phyloP scores from a whole-genome alignment of 2,888 invertebrate genomes.

The Heliconius aoede region DNA sequence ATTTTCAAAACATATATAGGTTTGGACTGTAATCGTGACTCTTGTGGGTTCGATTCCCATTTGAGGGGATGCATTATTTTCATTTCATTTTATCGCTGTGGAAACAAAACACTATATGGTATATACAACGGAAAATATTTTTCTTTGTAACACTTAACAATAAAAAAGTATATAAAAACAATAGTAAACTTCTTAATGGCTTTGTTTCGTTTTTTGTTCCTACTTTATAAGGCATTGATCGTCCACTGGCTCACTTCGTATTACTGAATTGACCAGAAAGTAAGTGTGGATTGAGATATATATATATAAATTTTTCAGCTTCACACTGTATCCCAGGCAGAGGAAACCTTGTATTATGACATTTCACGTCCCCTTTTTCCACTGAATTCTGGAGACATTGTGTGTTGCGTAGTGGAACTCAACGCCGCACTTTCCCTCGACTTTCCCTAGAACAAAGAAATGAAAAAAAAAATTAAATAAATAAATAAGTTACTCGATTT shows the following conservation, averaged over 20 bases:
- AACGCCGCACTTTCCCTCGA: too few species aligned
- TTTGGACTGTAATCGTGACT: neutral
- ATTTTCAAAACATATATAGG: neutral
- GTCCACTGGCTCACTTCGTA: conserved; percentile 37
- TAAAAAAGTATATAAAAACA: neutral
- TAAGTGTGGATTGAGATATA: neutral
- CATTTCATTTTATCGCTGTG: neutral
- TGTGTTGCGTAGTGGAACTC: too few species aligned
- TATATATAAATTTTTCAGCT: too few species aligned
- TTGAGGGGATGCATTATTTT: neutral
- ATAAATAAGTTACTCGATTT: too few species aligned
- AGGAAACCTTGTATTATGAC: too few species aligned
- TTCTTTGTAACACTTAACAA: neutral
- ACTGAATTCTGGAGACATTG: too few species aligned
- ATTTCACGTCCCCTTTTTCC: too few species aligned
- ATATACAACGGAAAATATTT: too few species aligned
- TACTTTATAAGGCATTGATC: conserved; percentile 35
- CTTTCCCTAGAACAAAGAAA: too few species aligned
- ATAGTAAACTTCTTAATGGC: neutral
- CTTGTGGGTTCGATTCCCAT: neutral
- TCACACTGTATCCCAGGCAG: too few species aligned
- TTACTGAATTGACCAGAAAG: conserved; percentile 24
- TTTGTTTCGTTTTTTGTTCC: conserved; percentile 10
- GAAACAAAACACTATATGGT: neutral
- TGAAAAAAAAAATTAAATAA: too few species aligned